phyloP scores from a whole-genome alignment of 1,140 invertebrate genomes.

The Apis dorsata region DNA sequence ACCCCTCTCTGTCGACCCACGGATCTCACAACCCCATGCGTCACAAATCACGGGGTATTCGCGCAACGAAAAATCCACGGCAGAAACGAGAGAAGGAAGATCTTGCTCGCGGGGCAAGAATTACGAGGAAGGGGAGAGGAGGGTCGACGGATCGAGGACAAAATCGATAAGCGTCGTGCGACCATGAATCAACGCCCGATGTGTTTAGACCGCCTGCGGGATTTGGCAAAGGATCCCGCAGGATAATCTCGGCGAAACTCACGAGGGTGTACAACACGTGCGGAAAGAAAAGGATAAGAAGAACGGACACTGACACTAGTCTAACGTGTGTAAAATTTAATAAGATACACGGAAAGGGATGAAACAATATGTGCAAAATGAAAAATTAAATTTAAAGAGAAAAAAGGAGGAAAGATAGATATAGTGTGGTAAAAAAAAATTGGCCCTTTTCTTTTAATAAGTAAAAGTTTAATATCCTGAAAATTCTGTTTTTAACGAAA shows the following conservation, averaged over 20 bases:
- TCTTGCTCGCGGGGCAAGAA: not conserved
- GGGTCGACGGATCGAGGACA: conserved; percentile 3
- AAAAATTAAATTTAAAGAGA: not conserved
- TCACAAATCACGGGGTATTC: conserved; percentile 9
- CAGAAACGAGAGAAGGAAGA: not conserved
- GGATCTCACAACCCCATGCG: not conserved
- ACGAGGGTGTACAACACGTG: not conserved
- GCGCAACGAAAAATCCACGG: conserved; percentile 1
- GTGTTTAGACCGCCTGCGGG: conserved; percentile 35
- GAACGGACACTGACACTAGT: not conserved
- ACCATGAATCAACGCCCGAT: conserved; percentile 34
- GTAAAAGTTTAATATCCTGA: too few species aligned
- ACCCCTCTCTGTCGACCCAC: not conserved
- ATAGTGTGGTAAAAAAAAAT: too few species aligned
- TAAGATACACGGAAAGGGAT: not conserved
- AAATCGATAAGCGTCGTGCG: conserved; percentile 34
- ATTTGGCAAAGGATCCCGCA: conserved; percentile 27
- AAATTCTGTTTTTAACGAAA: too few species aligned
- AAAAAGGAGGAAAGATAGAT: too few species aligned
- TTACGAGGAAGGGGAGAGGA: not conserved
- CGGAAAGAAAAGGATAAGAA: not conserved
- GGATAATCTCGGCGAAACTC: conserved; percentile 38
- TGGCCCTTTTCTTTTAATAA: too few species aligned
- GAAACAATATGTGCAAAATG: too few species aligned
- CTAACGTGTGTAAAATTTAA: not conserved